A percentile compares a stretch with the other conserved stretches of the same genome.
Evolutionary conservation across 1,140 invertebrate genomes (phyloP).

Genomic region (Drosophila nigromelanica): DNA sequence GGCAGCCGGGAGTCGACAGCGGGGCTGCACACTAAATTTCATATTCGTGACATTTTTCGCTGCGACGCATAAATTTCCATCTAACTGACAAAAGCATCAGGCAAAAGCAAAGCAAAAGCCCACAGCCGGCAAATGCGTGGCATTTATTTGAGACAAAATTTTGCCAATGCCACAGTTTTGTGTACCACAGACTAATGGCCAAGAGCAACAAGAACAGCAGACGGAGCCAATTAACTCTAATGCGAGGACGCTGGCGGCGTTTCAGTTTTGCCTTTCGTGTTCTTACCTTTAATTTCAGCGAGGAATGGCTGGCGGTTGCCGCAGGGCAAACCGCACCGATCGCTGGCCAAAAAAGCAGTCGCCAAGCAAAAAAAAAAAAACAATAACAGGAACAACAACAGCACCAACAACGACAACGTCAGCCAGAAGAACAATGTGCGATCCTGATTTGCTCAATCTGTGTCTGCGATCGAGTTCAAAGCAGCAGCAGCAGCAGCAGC

Average conservation of each 20-base stretch:
- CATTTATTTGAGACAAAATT: background rate
- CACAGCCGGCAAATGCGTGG: slow-evolving; percentile 10
- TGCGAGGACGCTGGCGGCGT: slow-evolving; percentile 24
- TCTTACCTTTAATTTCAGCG: slow-evolving; percentile 45
- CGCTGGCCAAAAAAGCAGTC: slow-evolving; percentile 35
- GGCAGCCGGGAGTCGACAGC: slow-evolving; percentile 8
- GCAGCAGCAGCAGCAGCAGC: slow-evolving; percentile 20
- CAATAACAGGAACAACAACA: slow-evolving; percentile 3
- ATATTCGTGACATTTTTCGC: slow-evolving; percentile 42
- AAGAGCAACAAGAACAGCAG: slow-evolving; percentile 23
- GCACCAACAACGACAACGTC: slow-evolving; percentile 1
- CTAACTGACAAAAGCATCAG: slow-evolving; percentile 43
- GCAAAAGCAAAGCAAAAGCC: slow-evolving; percentile 9
- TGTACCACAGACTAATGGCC: slow-evolving; percentile 12
- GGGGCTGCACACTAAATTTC: slow-evolving; percentile 44
- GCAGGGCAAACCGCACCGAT: slow-evolving; percentile 24
- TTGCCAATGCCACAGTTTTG: background rate
- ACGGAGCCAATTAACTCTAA: slow-evolving; percentile 65
- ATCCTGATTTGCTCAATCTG: slow-evolving; percentile 25
- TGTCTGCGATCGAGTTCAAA: slow-evolving; percentile 35
- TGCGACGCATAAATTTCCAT: slow-evolving; percentile 66
- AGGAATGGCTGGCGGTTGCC: slow-evolving; percentile 27
- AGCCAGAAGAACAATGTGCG: slow-evolving; percentile 15
- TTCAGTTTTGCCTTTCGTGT: slow-evolving; percentile 25
- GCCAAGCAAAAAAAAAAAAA: background rate